Evolutionary conservation across 2,113 vertebrate species (phyloP), one percentile per base, ranked within the genome.

Genomic region (Cyanoramphus novaezelandiae): DNA sequence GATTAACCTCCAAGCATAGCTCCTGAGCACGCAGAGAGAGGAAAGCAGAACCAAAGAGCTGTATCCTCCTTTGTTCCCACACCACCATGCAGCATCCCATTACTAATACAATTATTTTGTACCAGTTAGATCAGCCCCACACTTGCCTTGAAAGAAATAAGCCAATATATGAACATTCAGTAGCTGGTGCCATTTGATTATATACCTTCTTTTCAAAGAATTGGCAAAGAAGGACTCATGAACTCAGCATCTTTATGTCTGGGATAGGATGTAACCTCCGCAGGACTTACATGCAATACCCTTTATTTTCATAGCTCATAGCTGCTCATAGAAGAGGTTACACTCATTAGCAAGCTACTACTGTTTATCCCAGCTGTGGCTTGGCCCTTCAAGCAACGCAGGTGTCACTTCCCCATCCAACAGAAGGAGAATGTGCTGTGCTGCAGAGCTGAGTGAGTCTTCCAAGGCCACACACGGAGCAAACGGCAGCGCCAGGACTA

Each of bases 391-490:
- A 33, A 33, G 65, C 81, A 67, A 71, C 0, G 6, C 95, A 96
- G 91, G 95, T 95, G 95, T 92, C 81, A 68, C 57, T 92, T 95
- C 80, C 87, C 72, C 57, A 46, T 33, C 63, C 17, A 3, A 47
- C 25, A 90, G 93, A 65, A 76, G 79, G 93, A 77, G 95, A 94
- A 95, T 55, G 13, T 69, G 28, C 82, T 1, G 18, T 0, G 9
- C 65, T 76, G 57, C 52, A 65, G 57, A 88, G 59, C 75, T 67
- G 11, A 78, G 64, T 16, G 82, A 95, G 52, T 25, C 82, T 78
- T 94, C 90, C 95, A 96, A 88, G 95, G 95, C 95, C 95, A 97
- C 92, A 96, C 93, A 96, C 19, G 0, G 3, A 82, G 95, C 72
- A 69, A 63, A 78, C 1, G 3, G 86, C 92, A 91, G 52, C 10